These are phyloP conservation scores for Tanytarsus gracilentus DNA, from an alignment of 2,888 invertebrate species.

Conservation along the genomic window DNA sequence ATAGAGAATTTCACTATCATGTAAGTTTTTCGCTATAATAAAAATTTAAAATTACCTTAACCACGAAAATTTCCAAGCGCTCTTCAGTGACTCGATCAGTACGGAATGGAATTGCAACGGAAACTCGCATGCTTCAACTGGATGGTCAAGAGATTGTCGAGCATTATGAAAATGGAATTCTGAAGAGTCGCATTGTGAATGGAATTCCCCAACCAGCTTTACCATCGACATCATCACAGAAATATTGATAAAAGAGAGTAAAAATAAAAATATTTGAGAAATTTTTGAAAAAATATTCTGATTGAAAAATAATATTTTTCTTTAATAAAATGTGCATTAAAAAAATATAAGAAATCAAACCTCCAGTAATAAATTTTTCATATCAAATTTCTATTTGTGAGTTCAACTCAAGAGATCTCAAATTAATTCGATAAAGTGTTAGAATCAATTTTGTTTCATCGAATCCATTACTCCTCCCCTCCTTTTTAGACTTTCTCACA, in stretches of 20 bases:
- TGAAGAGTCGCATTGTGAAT: neutral
- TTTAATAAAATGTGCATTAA: too few relatives aligned
- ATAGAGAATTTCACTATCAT: neutral
- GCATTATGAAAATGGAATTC: neutral
- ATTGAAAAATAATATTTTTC: too few relatives aligned
- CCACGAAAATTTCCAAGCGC: neutral
- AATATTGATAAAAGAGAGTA: too few relatives aligned
- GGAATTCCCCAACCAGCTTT: neutral
- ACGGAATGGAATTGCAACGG: neutral
- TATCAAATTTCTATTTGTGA: too few relatives aligned
- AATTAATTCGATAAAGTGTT: too few relatives aligned
- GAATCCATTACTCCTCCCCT: too few relatives aligned
- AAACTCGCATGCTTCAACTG: neutral
- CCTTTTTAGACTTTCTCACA: too few relatives aligned
- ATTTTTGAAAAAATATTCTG: neutral
- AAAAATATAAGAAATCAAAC: too few relatives aligned
- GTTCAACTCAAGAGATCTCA: too few relatives aligned
- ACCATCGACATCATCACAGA: neutral
- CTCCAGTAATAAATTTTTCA: too few relatives aligned
- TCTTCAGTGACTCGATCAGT: neutral
- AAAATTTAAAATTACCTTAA: neutral
- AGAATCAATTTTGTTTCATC: too few relatives aligned
- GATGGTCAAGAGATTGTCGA: conserved; percentile 1
- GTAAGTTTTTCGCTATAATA: neutral
- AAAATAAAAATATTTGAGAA: too few relatives aligned